Conservation (phyloP, 2,113 vertebrate genomes). For the Pollimyrus isidori region DNA sequence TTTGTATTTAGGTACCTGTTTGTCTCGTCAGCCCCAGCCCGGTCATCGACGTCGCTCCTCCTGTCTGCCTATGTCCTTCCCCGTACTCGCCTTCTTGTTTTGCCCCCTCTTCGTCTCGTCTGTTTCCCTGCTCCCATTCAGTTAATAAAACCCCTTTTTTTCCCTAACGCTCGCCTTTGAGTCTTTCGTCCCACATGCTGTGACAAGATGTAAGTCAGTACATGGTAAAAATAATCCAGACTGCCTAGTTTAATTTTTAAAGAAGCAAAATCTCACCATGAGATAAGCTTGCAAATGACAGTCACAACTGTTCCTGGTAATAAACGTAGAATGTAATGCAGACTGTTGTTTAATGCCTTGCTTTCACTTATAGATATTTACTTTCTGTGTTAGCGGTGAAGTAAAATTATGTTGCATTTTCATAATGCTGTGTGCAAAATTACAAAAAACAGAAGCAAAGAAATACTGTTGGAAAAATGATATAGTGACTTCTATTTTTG, state of each 20-base stretch:
- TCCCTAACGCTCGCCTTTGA: not conserved
- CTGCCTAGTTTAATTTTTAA: not conserved
- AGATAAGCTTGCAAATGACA: not conserved
- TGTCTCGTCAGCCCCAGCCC: not conserved
- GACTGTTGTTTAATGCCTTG: not conserved
- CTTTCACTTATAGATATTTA: not conserved
- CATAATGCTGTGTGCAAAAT: not conserved
- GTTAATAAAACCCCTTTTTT: not conserved
- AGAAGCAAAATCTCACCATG: not conserved
- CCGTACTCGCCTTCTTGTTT: not conserved
- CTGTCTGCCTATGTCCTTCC: not conserved
- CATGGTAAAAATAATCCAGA: not conserved
- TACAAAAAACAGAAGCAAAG: not conserved
- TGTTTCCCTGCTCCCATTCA: not conserved
- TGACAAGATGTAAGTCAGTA: not conserved
- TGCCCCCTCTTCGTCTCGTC: not conserved
- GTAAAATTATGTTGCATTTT: not conserved
- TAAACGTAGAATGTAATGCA: not conserved
- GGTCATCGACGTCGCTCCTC: not conserved
- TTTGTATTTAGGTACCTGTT: not conserved
- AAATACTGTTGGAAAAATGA: not conserved
- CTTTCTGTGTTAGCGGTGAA: not conserved
- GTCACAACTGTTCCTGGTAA: not conserved
- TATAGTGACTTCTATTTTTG: not conserved
- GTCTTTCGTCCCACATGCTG: not conserved